Evolutionary conservation across 2,113 vertebrate species (phyloP), one percentile per base, ranked within the genome.

Genomic region (Rhinoptilus africanus): DNA sequence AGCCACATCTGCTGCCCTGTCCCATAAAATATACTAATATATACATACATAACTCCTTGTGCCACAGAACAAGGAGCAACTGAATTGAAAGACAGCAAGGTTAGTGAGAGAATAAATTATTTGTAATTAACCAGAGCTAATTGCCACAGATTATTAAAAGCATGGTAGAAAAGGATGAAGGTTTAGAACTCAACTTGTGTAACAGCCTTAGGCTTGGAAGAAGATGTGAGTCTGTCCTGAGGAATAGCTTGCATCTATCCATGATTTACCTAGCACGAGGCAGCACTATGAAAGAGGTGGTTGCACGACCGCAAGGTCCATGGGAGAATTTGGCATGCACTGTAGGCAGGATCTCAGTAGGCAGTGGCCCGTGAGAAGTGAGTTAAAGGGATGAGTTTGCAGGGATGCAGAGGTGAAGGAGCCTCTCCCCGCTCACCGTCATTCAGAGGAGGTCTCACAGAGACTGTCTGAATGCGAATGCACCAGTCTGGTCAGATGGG

Each of bases 271-370:
- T n/a, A 7, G 24, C 30, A 2, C 4, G 1, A 45, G 54, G n/a
- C 34, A 53, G 37, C 2, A 2, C 48, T 62, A 11, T 2, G 1
- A 12, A 17, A 34, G 21, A 20, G 30, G 21, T 17, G 69, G 37
- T 13, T 41, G 34, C 34, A 9, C 0, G 3, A 6, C 20, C 4
- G 4, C 23, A 30, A 17, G 37, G 5, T 37, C 56, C 19, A 1
- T 1, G 0, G 28, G 50, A 45, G 39, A 24, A 20, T 35, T 39
- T 51, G 66, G 14, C 24, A 32, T 39, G 17, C 3, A 11, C 20
- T 2, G 1, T 10, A 14, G 50, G 50, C 41, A 37, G 35, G 43
- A 37, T 62, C 32, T 41, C 22, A 2, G n/a, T 28, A 73, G 45
- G 6, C 10, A 23, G 41, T 0, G 0, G 20, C 35, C 76, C 6